phyloP scores from a whole-genome alignment of 2,888 invertebrate genomes.

The Drosophila stalkeri region DNA sequence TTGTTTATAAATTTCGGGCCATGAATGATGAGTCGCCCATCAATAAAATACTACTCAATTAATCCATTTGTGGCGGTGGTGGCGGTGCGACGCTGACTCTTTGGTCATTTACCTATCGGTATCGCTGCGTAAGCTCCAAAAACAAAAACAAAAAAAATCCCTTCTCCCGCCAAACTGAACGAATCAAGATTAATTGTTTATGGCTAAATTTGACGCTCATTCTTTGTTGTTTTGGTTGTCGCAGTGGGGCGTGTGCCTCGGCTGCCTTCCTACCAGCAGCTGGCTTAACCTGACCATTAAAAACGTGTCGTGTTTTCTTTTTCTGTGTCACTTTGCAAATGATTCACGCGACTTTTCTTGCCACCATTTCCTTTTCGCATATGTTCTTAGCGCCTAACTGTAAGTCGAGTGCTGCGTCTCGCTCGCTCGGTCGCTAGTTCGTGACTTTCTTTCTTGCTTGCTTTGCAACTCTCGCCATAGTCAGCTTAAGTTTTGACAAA shows the following conservation, averaged over 20 bases:
- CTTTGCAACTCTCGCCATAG: conserved; percentile 14
- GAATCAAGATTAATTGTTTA: conserved; percentile 71
- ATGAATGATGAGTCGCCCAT: conserved; percentile 41
- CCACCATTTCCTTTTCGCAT: conserved; percentile 43
- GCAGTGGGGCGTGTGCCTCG: conserved; percentile 42
- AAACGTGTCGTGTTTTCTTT: conserved; percentile 46
- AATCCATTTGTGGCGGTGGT: conserved; percentile 53
- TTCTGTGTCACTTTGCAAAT: conserved; percentile 63
- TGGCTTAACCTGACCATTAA: conserved; percentile 25
- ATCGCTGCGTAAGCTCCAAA: conserved; percentile 38
- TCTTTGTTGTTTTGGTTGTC: conserved; percentile 20
- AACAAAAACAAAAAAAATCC: conserved; percentile 1
- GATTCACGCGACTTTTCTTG: conserved; percentile 71
- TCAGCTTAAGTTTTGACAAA: conserved; percentile 37
- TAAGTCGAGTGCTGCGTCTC: conserved; percentile 16
- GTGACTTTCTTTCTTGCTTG: conserved; percentile 34
- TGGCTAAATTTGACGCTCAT: conserved; percentile 33
- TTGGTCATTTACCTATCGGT: conserved; percentile 73
- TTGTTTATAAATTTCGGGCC: conserved; percentile 36
- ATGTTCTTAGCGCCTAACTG: conserved; percentile 47
- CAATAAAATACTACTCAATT: conserved; percentile 62
- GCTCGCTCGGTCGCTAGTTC: conserved; percentile 2
- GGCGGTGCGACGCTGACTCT: conserved; percentile 42
- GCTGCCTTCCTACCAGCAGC: conserved; percentile 2
- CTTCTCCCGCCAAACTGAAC: conserved; percentile 30